A percentile compares a stretch with the other conserved stretches of the same genome.
phyloP scores from a whole-genome alignment of 2,888 invertebrate genomes.

The Ecliptopera silaceata region DNA sequence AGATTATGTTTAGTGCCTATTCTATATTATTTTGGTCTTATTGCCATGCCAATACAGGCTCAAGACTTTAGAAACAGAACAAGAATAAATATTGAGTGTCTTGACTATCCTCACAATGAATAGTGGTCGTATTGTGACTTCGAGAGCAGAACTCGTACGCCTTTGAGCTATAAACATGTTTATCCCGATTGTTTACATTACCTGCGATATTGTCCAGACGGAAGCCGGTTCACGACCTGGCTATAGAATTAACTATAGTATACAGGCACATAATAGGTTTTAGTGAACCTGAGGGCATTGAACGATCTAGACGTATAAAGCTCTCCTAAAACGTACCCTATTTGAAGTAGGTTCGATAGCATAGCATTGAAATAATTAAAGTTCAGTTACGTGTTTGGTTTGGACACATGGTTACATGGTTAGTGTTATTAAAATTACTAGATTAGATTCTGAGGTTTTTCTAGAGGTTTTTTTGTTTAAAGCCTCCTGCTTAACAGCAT shows the following conservation, averaged over 20 bases:
- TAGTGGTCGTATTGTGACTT: not conserved
- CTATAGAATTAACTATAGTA: slow-evolving; percentile 20
- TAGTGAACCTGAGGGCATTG: slow-evolving; percentile 24
- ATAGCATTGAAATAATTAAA: slow-evolving; percentile 13
- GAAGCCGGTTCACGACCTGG: slow-evolving; percentile 38
- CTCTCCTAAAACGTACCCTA: slow-evolving; percentile 27
- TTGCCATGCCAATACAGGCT: too few relatives aligned
- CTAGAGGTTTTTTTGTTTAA: too few relatives aligned
- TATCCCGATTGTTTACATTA: slow-evolving; percentile 34
- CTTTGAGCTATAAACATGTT: slow-evolving; percentile 27
- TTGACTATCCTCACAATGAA: not conserved
- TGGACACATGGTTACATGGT: not conserved
- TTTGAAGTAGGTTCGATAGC: slow-evolving; percentile 28
- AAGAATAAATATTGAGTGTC: slow-evolving; percentile 4
- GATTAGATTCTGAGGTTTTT: too few relatives aligned
- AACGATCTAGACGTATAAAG: slow-evolving; percentile 23
- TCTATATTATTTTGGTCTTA: too few relatives aligned
- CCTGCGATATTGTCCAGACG: slow-evolving; percentile 35
- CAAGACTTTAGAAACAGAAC: too few relatives aligned
- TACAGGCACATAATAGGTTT: slow-evolving; percentile 4
- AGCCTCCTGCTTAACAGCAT: too few relatives aligned
- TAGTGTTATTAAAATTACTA: too few relatives aligned
- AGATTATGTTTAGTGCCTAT: too few relatives aligned
- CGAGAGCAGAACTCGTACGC: slow-evolving; percentile 5
- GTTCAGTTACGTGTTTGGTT: not conserved